Evolutionary conservation across 2,113 vertebrate genomes (phyloP), one percentile per base, ranked within the genome.

Genomic region (Taurulus bubalis): DNA sequence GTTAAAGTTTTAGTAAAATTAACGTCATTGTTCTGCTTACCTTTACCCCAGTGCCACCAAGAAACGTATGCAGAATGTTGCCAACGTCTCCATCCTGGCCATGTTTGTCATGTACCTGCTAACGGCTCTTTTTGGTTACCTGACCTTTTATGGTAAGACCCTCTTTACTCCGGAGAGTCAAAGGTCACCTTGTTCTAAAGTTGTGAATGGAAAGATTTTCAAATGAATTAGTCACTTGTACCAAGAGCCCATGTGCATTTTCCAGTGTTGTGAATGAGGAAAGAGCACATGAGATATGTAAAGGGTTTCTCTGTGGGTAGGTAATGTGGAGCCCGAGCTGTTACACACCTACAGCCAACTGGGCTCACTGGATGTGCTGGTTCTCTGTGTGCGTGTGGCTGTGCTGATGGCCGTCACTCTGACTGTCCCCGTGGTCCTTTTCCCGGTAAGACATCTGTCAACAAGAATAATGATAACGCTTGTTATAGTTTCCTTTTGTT

Each of bases 21-120:
- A 32, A 51, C 18, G 2, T 24, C 0, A 16, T 45, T 71, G 63
- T 53, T 75, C 12, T 16, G 65, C 49, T 49, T 53, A 11, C 1
- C 40, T 78, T 65, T 30, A 70, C 38, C 16, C 0, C 40, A 97
- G 97, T 64, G 90, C 96, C 67, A 96, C 94, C 72, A 95, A 96
- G 89, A 93, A 86, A 77, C 95, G 96, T 18, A 97, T 98, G 96
- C 96, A 97, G 92, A 82, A 28, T 0, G 94, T 98, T 36, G 96
- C 96, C 65, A 97, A 96, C 28, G 53, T 96, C 76, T 97, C 96
- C 87, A 95, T 96, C 71, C 49, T 96, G 70, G 96, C 94, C 80
- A 97, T 97, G 96, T 97, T 97, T 71, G 62, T 95, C 72, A 98
- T 96, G 96, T 98, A 97, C 85, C 94, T 95, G 34, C 89, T 97